These are phyloP conservation scores for Molossus molossus DNA, from an alignment of 2,797 vertebrate species.

Conservation along the genomic window DNA sequence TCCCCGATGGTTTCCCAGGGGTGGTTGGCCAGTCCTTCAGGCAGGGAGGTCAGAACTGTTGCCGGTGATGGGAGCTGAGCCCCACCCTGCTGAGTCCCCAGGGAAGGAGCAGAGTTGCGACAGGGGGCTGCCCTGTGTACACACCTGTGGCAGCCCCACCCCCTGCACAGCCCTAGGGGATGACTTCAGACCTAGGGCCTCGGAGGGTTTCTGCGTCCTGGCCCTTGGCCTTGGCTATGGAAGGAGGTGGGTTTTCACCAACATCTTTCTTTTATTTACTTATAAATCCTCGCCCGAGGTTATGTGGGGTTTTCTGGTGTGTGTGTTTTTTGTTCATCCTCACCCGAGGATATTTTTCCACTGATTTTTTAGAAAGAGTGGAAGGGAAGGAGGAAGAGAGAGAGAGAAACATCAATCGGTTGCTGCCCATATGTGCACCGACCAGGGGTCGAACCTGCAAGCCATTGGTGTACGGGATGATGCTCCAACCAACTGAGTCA, in stretches of 20 bases:
- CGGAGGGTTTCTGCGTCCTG: not conserved
- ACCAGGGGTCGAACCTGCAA: not conserved
- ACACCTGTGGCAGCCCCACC: conserved; percentile 11
- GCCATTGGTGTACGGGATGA: not conserved
- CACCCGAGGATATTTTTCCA: too few relatives aligned
- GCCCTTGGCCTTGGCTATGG: not conserved
- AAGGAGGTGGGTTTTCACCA: not conserved
- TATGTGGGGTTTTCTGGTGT: not conserved
- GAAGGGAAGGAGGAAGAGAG: too few relatives aligned
- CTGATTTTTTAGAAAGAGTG: not conserved
- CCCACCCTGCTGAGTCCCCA: not conserved
- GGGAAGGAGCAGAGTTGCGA: not conserved
- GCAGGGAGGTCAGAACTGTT: not conserved
- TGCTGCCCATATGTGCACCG: not conserved
- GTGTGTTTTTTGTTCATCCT: not conserved
- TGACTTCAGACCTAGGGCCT: not conserved
- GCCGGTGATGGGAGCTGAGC: not conserved
- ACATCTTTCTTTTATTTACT: not conserved
- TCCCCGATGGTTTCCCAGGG: not conserved
- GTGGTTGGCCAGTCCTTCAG: not conserved
- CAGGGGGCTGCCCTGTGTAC: not conserved
- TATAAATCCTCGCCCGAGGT: not conserved
- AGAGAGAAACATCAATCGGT: not conserved
- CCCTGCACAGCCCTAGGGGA: not conserved
- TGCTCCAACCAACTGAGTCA: not conserved